Evolutionary conservation across 2,113 vertebrate genomes (phyloP).

Genomic region (Australoheros scitulus): DNA sequence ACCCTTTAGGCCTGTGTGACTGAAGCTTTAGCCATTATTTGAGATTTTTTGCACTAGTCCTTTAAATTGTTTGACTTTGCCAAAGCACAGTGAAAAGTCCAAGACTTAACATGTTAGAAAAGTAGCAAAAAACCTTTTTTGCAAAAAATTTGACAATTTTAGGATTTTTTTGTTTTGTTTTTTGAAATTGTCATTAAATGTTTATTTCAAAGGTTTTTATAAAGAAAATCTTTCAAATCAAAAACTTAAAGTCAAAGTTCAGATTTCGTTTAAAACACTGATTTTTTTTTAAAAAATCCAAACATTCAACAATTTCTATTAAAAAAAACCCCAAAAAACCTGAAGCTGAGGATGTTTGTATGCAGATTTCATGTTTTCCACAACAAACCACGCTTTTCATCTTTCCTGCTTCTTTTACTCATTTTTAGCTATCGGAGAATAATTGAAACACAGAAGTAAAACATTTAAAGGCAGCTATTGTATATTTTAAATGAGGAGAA

Average conservation of each 20-base stretch:
- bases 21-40: conserved; percentile 4
- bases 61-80: conserved; percentile 1
- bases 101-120: not conserved
- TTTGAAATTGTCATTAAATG: not conserved
- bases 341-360: not conserved
- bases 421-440: not conserved
- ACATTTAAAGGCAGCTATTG: conserved; percentile 62
- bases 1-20: not conserved
- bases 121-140: not conserved
- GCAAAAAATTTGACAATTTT: conserved; percentile 2
- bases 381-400: not conserved
- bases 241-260: not conserved
- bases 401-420: not conserved
- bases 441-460: conserved; percentile 52
- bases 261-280: not conserved
- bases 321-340: not conserved
- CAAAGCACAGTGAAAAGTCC: conserved; percentile 2
- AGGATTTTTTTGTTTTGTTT: not conserved
- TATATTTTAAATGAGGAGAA: conserved; percentile 41
- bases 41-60: not conserved
- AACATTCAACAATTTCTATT: not conserved
- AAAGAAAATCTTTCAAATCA: not conserved
- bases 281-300: not conserved
- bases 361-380: not conserved
- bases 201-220: not conserved